Evolutionary conservation across 2,797 vertebrate species (phyloP).

Genomic region (Brachyrhaphis roseni): DNA sequence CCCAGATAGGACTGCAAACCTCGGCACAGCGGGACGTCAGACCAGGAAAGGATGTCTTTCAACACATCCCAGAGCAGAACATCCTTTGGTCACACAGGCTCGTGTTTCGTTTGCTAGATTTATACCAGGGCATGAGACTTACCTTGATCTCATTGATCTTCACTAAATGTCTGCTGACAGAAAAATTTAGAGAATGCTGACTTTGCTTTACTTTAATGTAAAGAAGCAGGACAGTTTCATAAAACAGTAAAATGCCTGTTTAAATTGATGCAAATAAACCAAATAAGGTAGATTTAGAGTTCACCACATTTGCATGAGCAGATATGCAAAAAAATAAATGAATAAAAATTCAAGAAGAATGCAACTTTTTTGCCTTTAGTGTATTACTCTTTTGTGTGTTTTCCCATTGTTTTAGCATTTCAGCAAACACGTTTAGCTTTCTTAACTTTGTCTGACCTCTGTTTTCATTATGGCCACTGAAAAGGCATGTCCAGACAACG

Average conservation of each 20-base stretch:
- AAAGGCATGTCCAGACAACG: not conserved
- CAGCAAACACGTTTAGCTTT: not conserved
- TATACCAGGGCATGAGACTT: conserved; percentile 30
- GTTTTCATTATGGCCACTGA: not conserved
- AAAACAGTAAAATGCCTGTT: not conserved
- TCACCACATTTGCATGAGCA: not conserved
- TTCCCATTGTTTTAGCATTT: not conserved
- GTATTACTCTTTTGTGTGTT: not conserved
- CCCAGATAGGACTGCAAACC: conserved; percentile 36
- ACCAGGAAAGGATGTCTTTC: conserved; percentile 60
- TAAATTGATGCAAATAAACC: not conserved
- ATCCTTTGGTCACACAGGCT: conserved; percentile 52
- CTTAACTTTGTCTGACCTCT: not conserved
- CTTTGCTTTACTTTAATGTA: conserved; percentile 17
- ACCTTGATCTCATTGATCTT: conserved; percentile 40
- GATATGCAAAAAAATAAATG: not conserved
- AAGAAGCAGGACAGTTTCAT: not conserved
- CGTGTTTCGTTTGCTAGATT: conserved; percentile 49
- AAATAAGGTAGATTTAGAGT: not conserved
- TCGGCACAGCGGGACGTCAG: conserved; percentile 27
- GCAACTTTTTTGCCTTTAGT: not conserved
- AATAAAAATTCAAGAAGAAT: not conserved
- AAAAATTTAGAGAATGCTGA: conserved; percentile 31
- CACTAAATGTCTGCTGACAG: conserved; percentile 11
- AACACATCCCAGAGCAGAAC: conserved; percentile 56